Evolutionary conservation across 2,113 vertebrate species (phyloP), one percentile per base, ranked within the genome.

Genomic region (Pelobates fuscus): DNA sequence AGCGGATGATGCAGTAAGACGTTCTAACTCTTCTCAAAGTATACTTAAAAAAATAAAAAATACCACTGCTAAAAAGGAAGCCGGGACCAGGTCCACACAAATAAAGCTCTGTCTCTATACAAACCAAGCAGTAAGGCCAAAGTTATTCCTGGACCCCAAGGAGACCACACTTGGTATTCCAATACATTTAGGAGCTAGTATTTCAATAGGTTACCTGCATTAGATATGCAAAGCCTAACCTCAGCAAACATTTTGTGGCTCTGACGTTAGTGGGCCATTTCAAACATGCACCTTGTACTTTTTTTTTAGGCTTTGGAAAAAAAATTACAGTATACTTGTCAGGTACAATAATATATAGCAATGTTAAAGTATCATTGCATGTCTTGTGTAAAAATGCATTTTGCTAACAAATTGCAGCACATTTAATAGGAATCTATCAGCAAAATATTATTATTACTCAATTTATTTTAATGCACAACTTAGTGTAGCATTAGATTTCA

Each of bases 181-280:
- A 74, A 58, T 29, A 66, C 62, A 41, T 52, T 43, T 74, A 66
- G 17, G 49, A 58, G 71, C 52, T 58, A 60, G 59, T 55, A 54
- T 62, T 69, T 77, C 30, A 69, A 26, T 69, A 57, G 58, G 30
- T 8, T 61, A 43, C 57, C 32, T 59, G 67, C 30, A 62, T 77
- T 77, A 62, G 26, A 32, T 63, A 77, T 77, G 74, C 55, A 77
- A 49, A 62, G 37, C 26, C 8, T 54, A 77, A 77, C 74, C 67
- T 77, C 74, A 69, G 65, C 29, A 70, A 77, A 77, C 59, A 55
- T 77, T 26, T 61, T 58, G 62, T 5, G 24, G 29, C 52, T 43
- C 43, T 23, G 59, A 64, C 60, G 18, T 72, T 54, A n/a, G 20
- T 27, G 24, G 49, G 17, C 27, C 52, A 29, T 66, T 44, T 66